Evolutionary conservation across 1,140 invertebrate species (phyloP), one percentile per base, ranked within the genome.

Genomic region (Drosophila arizonae): DNA sequence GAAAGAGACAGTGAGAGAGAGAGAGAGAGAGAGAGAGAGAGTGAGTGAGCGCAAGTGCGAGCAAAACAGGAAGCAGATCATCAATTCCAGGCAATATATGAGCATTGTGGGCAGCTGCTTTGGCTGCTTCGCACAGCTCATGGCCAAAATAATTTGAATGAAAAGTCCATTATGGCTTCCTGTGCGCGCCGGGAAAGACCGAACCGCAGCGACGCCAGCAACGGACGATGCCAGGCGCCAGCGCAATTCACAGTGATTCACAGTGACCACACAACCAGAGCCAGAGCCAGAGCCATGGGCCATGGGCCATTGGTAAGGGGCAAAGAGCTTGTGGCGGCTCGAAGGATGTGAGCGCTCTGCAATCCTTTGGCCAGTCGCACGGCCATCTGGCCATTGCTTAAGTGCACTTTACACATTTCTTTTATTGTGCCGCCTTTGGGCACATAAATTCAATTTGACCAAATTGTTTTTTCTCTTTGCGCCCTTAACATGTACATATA

Each of bases 121-220:
- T 33, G 33, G 67, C 78, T 74, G 71, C 70, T 52, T 13, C 50
- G 50, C 50, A 30, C 56, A 17, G 43, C 24, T 60, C 57, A 60
- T 30, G 75, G 65, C 65, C 73, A 78, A 82, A 85, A 80, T 90
- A 90, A 90, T 90, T 90, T 90, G 88, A 90, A 90, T 90, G 89
- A 90, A 90, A 90, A 86, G 78, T 86, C 88, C 89, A 90, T 90
- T 90, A 90, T 74, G 85, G 79, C 75, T 80, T 90, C 89, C 89
- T 77, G 72, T 68, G 60, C 28, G 60, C 9, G 68, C 55, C 46
- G 46, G 54, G 21, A 58, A 69, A 76, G 82, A 79, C 75, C 69
- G 71, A 30, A 30, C 28, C 28, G 28, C 3, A 57, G 63, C 65
- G 82, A 73, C 73, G 76, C 63, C 71, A 66, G 36, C 4, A 30